Conservation (phyloP, 2,888 invertebrate genomes). For the Lochmaea capreae region DNA sequence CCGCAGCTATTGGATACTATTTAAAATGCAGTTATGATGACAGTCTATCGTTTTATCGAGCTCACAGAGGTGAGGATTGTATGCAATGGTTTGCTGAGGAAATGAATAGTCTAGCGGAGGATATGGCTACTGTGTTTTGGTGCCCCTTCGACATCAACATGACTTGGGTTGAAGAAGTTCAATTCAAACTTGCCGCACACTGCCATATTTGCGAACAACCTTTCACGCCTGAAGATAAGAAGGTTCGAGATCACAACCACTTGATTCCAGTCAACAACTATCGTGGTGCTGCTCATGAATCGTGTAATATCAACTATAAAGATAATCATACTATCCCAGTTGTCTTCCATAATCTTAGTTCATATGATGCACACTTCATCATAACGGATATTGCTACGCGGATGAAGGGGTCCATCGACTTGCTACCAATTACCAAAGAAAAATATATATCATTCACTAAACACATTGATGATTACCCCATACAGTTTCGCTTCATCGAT, state of each 20-base stretch:
- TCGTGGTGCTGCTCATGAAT: slow-evolving; percentile 45
- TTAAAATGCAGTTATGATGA: slow-evolving; percentile 46
- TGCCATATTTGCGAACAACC: slow-evolving; percentile 34
- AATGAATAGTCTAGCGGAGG: not conserved
- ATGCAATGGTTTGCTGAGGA: slow-evolving; percentile 32
- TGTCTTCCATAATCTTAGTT: slow-evolving; percentile 49
- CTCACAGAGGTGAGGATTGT: slow-evolving; percentile 27
- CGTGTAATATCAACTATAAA: slow-evolving; percentile 49
- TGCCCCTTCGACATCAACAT: slow-evolving; percentile 27
- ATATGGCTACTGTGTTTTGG: slow-evolving; percentile 25
- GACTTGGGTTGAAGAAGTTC: slow-evolving; percentile 19
- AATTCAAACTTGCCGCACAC: slow-evolving; percentile 1
- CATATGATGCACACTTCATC: slow-evolving; percentile 45
- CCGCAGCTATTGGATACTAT: slow-evolving; percentile 47
- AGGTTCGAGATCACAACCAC: slow-evolving; percentile 34
- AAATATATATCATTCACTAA: slow-evolving; percentile 50
- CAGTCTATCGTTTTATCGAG: slow-evolving; percentile 11
- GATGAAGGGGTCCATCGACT: too few species aligned
- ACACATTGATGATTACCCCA: slow-evolving; percentile 35
- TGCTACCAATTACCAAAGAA: slow-evolving; percentile 49
- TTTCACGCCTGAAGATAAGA: slow-evolving; percentile 22
- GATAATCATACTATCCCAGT: slow-evolving; percentile 44
- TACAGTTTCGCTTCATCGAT: slow-evolving; percentile 48
- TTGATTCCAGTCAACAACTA: slow-evolving; percentile 24
- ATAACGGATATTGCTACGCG: slow-evolving; percentile 46